Evolutionary conservation across 2,113 vertebrate genomes (phyloP), one percentile per base, ranked within the genome.

Genomic region (Coregonus clupeaformis): DNA sequence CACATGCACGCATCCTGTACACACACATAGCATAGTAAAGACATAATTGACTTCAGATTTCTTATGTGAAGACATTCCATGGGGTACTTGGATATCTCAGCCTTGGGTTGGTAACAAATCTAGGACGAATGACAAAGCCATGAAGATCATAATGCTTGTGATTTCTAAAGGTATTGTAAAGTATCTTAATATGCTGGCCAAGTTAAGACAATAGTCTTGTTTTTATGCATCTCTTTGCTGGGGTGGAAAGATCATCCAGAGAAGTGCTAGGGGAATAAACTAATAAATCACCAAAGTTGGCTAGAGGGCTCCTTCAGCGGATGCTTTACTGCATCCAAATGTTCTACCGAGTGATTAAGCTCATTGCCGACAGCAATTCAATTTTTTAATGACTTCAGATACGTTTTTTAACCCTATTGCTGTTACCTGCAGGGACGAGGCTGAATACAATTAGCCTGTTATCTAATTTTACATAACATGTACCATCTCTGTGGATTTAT

Each of bases 311-410:
- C 70, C 77, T 30, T 70, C 59, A 32, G 74, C 75, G 81, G 71
- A 90, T 82, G 73, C 84, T 88, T 87, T 82, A 86, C 75, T 83
- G 82, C 80, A 75, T 77, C 77, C 75, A 82, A 80, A 87, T 80
- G 81, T 83, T 87, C 81, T 68, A 72, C 76, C 57, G 65, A 81
- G 83, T 90, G 85, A 87, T 90, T 87, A 88, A 88, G 76, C 84
- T 85, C 62, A 83, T 84, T 82, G 84, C 80, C 84, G 69, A 84
- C 65, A 82, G 84, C 71, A 47, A 82, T 85, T 85, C 73, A 68
- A 78, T 82, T 79, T 81, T 82, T 80, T 45, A 85, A 88, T 76
- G 77, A 85, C 80, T 84, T 76, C 57, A 66, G 75, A 75, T 86
- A 77, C 63, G 77, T 81, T 84, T 83, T 80, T 82, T 84, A 57